Evolutionary conservation across 2,888 invertebrate species (phyloP).

Genomic region (Trisateles emortualis): DNA sequence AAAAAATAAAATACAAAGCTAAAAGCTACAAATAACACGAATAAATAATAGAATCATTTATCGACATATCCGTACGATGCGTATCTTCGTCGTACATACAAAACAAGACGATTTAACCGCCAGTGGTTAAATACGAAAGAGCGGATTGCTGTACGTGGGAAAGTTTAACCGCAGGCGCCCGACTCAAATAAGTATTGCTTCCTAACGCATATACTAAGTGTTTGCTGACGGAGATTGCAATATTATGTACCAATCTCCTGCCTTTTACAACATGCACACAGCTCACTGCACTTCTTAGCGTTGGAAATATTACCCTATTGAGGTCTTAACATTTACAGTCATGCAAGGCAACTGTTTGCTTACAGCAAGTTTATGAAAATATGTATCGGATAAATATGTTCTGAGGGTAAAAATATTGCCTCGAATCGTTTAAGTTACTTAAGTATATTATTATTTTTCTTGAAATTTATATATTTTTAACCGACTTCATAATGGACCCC

Average conservation of each 20-base stretch:
- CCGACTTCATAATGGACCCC: no score
- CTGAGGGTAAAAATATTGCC: background rate
- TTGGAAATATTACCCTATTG: slow-evolving; percentile 73
- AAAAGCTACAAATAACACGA: background rate
- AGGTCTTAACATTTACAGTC: slow-evolving; percentile 57
- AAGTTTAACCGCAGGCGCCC: slow-evolving; percentile 75
- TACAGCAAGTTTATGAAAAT: slow-evolving; percentile 21
- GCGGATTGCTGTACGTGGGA: slow-evolving; percentile 74
- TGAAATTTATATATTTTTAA: no score
- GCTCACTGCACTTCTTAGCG: slow-evolving; percentile 59
- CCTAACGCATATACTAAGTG: slow-evolving; percentile 71
- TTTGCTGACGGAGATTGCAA: slow-evolving; percentile 81
- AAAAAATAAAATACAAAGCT: background rate
- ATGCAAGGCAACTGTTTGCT: slow-evolving; percentile 38
- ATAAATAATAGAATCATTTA: slow-evolving; percentile 21
- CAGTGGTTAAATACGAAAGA: slow-evolving; percentile 79
- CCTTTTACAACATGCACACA: slow-evolving; percentile 65
- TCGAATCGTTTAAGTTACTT: no score
- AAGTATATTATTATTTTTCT: no score
- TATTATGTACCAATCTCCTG: slow-evolving; percentile 79
- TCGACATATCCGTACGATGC: slow-evolving; percentile 24
- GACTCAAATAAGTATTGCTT: slow-evolving; percentile 69
- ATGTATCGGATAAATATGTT: slow-evolving; percentile 19
- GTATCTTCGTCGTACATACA: slow-evolving; percentile 28
- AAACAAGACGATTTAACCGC: slow-evolving; percentile 64